Conservation (phyloP, 2,888 invertebrate genomes). For the Tholera decimalis region DNA sequence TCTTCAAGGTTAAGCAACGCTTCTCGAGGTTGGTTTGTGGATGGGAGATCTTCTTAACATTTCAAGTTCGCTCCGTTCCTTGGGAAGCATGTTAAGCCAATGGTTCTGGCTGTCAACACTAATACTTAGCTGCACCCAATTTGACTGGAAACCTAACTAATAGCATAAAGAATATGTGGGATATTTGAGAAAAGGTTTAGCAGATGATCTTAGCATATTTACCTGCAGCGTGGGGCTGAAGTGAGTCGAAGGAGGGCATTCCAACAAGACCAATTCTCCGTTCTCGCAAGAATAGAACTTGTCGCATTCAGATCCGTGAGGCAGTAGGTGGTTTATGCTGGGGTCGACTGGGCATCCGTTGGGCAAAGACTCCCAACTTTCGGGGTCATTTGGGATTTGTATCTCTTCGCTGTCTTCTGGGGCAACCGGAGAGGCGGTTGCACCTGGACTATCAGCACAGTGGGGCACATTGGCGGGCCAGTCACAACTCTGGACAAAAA, state of each 20-base stretch:
- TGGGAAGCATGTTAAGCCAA: no score
- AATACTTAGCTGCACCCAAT: no score
- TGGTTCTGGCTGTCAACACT: no score
- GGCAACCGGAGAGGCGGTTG: background rate
- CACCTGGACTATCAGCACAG: background rate
- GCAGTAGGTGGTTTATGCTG: slow-evolving; percentile 59
- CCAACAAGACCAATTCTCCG: slow-evolving; percentile 55
- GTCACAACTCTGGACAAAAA: slow-evolving; percentile 60
- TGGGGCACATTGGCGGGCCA: slow-evolving; percentile 62
- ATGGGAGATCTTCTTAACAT: no score
- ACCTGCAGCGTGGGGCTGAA: slow-evolving; percentile 60
- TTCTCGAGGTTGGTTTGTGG: no score
- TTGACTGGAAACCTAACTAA: no score
- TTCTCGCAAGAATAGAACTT: slow-evolving; percentile 55
- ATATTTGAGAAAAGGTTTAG: no score
- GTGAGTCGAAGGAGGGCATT: slow-evolving; percentile 61
- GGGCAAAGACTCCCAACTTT: slow-evolving; percentile 40
- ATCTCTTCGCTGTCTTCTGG: slow-evolving; percentile 18
- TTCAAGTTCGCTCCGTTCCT: no score
- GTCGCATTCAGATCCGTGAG: slow-evolving; percentile 68
- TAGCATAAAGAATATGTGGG: no score
- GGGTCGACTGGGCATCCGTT: slow-evolving; percentile 71
- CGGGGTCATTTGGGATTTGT: background rate
- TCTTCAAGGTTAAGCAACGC: no score
- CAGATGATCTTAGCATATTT: background rate